Conservation (phyloP, 1,140 invertebrate species). For the Scaptodrosophila lebanonensis region DNA sequence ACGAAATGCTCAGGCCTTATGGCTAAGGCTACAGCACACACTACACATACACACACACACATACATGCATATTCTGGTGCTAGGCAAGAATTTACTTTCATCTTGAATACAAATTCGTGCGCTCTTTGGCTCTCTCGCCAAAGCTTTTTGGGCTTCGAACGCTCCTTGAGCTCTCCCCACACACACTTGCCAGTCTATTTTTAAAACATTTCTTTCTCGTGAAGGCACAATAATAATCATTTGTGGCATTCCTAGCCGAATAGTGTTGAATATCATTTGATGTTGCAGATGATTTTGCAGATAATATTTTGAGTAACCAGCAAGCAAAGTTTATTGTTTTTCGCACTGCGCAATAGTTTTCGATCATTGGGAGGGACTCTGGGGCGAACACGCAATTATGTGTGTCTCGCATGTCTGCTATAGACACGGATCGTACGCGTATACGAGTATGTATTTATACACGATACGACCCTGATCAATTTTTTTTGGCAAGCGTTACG, state of each 20-base stretch:
- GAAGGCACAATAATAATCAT: constrained; percentile 71
- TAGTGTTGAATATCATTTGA: constrained; percentile 75
- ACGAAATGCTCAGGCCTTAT: constrained; percentile 39
- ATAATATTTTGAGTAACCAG: constrained; percentile 51
- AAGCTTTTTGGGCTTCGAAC: constrained; percentile 18
- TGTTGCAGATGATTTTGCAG: constrained; percentile 62
- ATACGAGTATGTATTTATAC: constrained; percentile 40
- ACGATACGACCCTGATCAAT: constrained; percentile 56
- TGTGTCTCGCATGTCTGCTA: no score
- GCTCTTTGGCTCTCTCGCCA: constrained; percentile 16
- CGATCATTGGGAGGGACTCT: no score
- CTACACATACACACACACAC: constrained; percentile 3
- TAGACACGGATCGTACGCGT: constrained; percentile 5
- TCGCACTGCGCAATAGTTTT: constrained; percentile 3
- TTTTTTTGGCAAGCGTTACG: constrained; percentile 51
- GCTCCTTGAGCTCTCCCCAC: constrained; percentile 11
- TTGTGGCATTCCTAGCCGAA: constrained; percentile 68
- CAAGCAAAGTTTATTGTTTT: constrained; percentile 12
- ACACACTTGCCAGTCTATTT: constrained; percentile 26
- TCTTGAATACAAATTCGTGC: constrained; percentile 59
- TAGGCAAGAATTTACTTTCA: constrained; percentile 71
- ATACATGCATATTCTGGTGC: constrained; percentile 4
- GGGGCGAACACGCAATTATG: no score
- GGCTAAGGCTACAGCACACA: constrained; percentile 42
- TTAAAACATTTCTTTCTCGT: constrained; percentile 27